phyloP scores from a whole-genome alignment of 2,797 vertebrate species.

The Pogonophryne albipinna region DNA sequence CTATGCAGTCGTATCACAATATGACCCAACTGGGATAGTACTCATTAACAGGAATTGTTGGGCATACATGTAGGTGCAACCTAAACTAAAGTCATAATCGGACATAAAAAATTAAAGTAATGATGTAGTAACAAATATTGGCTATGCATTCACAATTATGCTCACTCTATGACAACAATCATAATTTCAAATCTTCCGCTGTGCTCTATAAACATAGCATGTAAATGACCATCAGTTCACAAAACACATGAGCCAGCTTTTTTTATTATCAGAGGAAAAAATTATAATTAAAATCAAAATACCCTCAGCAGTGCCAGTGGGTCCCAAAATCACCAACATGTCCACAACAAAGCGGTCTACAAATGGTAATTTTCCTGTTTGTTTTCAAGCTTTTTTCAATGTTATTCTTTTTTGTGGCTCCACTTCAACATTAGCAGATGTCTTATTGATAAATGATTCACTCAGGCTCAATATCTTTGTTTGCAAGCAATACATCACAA shows the following conservation, averaged over 20 bases:
- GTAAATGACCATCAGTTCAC: neutral
- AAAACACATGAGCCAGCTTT: conserved; percentile 1
- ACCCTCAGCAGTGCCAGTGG: neutral
- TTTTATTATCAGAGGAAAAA: neutral
- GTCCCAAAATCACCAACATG: neutral
- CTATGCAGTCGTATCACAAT: neutral
- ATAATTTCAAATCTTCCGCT: neutral
- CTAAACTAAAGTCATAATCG: neutral
- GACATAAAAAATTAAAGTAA: neutral
- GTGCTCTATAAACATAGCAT: neutral
- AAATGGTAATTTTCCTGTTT: neutral
- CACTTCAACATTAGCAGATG: conserved; percentile 33
- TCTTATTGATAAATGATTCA: conserved; percentile 46
- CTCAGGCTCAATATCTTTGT: conserved; percentile 35
- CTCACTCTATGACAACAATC: neutral
- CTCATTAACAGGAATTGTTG: neutral
- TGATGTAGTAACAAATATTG: neutral
- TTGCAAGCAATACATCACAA: conserved; percentile 15
- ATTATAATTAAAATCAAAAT: neutral
- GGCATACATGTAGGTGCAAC: neutral
- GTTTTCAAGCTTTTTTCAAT: conserved; percentile 1
- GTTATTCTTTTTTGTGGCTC: conserved; percentile 6
- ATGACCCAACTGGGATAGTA: neutral
- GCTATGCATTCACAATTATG: neutral
- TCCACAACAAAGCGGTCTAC: neutral